These are phyloP conservation scores for Encarsia formosa DNA, from an alignment of 2,888 invertebrate species.

Conservation along the genomic window DNA sequence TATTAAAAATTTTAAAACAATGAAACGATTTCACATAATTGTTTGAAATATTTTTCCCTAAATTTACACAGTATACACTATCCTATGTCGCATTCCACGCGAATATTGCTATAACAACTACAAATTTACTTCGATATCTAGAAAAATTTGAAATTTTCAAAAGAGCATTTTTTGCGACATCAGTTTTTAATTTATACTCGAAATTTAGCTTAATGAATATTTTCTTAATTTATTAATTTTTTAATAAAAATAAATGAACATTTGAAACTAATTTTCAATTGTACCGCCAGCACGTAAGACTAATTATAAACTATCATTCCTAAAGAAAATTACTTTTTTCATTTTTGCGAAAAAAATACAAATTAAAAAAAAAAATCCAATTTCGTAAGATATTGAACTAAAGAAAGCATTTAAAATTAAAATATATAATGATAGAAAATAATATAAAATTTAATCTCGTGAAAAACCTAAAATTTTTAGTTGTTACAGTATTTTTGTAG, in stretches of 20 bases:
- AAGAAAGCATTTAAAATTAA: neutral
- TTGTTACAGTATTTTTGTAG: constrained; percentile 12
- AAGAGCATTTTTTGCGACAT: neutral
- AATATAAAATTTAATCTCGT: no score
- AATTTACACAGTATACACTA: no score
- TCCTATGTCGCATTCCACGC: neutral
- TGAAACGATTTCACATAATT: no score
- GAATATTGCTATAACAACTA: constrained; percentile 4
- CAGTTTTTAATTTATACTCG: neutral
- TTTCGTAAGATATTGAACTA: neutral
- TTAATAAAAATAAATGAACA: no score
- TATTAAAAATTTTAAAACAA: no score
- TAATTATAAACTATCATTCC: no score
- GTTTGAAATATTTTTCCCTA: no score
- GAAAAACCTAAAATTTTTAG: constrained; percentile 10
- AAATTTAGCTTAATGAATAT: no score
- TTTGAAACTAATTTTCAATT: no score
- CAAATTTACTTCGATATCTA: neutral
- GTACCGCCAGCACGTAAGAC: no score
- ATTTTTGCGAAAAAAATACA: neutral
- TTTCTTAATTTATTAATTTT: no score
- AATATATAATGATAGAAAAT: neutral
- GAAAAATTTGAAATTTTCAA: neutral
- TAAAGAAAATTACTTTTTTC: no score
- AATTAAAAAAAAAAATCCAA: neutral